These are phyloP conservation scores for Ditylenchus weischeri DNA, from an alignment of 2,888 invertebrate genomes.

Conservation along the genomic window DNA sequence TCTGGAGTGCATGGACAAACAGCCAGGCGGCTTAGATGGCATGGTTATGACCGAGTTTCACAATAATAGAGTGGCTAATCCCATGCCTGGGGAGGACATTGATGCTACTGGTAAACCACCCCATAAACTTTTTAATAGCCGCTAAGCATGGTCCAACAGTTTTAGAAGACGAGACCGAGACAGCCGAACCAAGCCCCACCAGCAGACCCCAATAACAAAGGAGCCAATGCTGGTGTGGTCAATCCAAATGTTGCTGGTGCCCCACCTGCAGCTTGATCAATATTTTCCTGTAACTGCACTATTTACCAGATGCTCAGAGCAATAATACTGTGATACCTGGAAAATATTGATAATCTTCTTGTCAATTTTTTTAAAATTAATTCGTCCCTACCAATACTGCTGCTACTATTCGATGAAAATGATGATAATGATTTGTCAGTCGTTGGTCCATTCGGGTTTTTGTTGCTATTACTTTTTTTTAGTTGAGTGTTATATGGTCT, in stretches of 20 bases:
- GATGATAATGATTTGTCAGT: too few species aligned
- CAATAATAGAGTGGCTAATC: slow-evolving; percentile 41
- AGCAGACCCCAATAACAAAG: neutral
- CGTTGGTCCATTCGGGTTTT: too few species aligned
- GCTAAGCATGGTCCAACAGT: too few species aligned
- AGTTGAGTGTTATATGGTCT: too few species aligned
- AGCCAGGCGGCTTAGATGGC: slow-evolving; percentile 11
- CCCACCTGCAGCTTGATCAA: slow-evolving; percentile 6
- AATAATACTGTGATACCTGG: too few species aligned
- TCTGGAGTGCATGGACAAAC: slow-evolving; percentile 47
- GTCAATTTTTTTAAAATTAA: neutral
- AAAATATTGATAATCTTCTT: neutral
- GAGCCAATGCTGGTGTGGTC: neutral
- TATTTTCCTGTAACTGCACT: neutral
- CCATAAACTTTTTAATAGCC: too few species aligned
- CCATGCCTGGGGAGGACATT: slow-evolving; percentile 26
- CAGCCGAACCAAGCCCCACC: slow-evolving; percentile 13
- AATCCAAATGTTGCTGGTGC: slow-evolving; percentile 17
- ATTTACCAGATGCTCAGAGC: too few species aligned
- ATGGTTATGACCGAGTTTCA: slow-evolving; percentile 41
- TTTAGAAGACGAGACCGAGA: slow-evolving; percentile 26
- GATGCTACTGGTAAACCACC: slow-evolving; percentile 20
- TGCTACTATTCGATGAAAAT: too few species aligned
- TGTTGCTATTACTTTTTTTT: too few species aligned
- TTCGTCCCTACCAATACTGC: neutral